These are phyloP conservation scores for Phoebastria nigripes DNA, from an alignment of 2,797 vertebrate species.

Conservation along the genomic window DNA sequence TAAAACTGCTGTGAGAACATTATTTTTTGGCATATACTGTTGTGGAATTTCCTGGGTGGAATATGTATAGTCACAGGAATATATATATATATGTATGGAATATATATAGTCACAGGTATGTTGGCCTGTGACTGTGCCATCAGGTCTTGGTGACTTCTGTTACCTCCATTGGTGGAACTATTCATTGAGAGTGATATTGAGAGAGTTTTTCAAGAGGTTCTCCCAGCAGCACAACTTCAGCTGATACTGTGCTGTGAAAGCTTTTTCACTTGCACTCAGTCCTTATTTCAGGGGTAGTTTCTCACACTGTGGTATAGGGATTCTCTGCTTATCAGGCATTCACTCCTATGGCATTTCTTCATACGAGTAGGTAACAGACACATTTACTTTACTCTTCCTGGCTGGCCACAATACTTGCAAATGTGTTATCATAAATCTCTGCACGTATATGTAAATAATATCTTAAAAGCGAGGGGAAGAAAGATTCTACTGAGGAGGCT, in stretches of 20 bases:
- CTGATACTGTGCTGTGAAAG: neutral
- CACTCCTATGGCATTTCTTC: neutral
- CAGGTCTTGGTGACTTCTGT: neutral
- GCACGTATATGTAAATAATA: neutral
- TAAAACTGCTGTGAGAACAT: neutral
- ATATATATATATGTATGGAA: neutral
- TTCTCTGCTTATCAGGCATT: neutral
- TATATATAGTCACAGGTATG: neutral
- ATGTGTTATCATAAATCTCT: conserved; percentile 1
- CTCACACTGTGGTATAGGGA: neutral
- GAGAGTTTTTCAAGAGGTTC: neutral
- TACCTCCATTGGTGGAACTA: neutral
- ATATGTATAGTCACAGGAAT: neutral
- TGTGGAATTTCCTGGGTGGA: neutral
- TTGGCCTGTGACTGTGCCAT: neutral
- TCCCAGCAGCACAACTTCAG: neutral
- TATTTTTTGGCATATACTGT: neutral
- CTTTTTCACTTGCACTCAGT: neutral
- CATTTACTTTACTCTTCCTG: neutral
- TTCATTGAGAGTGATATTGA: neutral
- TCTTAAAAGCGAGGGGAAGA: neutral
- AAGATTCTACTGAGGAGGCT: neutral
- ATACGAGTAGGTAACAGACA: neutral
- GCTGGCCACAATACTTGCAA: neutral
- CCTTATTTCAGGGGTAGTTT: neutral